phyloP scores from a whole-genome alignment of 2,113 vertebrate species.

The Sprattus sprattus region DNA sequence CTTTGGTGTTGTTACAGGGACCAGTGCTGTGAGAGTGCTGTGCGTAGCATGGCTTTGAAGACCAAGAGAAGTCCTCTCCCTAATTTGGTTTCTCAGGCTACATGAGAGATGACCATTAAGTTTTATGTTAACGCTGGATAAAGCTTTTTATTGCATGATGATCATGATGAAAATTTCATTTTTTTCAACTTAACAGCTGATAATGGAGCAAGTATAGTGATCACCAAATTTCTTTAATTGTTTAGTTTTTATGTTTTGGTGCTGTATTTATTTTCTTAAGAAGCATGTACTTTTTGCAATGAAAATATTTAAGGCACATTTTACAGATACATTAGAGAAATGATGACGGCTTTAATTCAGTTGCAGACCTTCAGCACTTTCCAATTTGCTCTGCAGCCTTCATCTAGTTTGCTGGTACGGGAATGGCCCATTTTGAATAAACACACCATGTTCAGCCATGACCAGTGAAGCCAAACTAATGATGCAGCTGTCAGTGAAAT shows the following conservation, averaged over 20 bases:
- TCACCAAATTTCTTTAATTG: neutral
- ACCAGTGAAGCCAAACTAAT: slow-evolving; percentile 7
- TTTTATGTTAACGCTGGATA: neutral
- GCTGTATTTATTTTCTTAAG: neutral
- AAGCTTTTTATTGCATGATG: neutral
- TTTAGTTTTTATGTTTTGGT: neutral
- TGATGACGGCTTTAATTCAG: neutral
- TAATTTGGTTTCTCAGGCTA: neutral
- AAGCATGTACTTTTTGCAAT: neutral
- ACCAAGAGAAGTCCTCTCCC: neutral
- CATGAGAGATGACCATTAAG: neutral
- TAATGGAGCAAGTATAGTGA: neutral
- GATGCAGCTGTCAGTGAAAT: neutral
- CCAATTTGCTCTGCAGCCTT: neutral
- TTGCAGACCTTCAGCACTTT: neutral
- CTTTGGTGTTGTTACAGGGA: neutral
- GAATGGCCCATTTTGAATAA: neutral
- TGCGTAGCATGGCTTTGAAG: neutral
- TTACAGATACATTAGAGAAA: neutral
- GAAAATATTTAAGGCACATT: neutral
- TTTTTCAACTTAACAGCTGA: neutral
- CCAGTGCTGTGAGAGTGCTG: neutral
- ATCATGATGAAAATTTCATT: neutral
- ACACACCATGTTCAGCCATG: neutral
- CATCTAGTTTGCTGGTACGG: neutral